These are phyloP conservation scores for Helicolenus hilgendorfi DNA, from an alignment of 2,797 vertebrate genomes.

Conservation along the genomic window DNA sequence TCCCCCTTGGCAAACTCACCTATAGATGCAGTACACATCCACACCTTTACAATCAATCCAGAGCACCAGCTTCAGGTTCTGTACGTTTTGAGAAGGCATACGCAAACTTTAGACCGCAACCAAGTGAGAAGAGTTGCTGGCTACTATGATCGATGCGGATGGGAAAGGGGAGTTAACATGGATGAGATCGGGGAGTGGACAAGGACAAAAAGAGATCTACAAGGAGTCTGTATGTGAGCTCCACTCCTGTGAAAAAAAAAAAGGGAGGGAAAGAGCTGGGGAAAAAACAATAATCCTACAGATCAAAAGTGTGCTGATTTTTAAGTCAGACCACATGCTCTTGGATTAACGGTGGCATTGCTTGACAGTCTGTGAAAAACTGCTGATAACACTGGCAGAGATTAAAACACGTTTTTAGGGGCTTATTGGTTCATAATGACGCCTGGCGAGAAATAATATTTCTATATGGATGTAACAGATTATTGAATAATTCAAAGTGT, in stretches of 20 bases:
- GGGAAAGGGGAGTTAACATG: neutral
- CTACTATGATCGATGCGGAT: neutral
- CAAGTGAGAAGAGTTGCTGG: neutral
- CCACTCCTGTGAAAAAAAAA: slow-evolving; percentile 20
- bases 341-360: slow-evolving; percentile 79
- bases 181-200: neutral
- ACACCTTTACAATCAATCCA: neutral
- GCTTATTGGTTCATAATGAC: slow-evolving; percentile 10
- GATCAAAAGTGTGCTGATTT: slow-evolving; percentile 71
- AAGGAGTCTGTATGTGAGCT: neutral
- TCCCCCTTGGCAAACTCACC: slow-evolving; percentile 20
- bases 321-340: slow-evolving; percentile 84
- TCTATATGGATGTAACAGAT: neutral
- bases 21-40: neutral
- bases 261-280: slow-evolving; percentile 30
- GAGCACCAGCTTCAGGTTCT: neutral
- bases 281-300: slow-evolving; percentile 63
- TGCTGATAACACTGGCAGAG: slow-evolving; percentile 33
- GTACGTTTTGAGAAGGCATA: neutral
- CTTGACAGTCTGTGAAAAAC: slow-evolving; percentile 47
- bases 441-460: neutral
- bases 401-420: slow-evolving; percentile 48
- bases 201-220: neutral
- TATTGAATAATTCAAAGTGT: neutral
- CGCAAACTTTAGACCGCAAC: neutral